Evolutionary conservation across 92 coral and sea anemone genomes (phyloP).

Genomic region (Palythoa heliodiscus): DNA sequence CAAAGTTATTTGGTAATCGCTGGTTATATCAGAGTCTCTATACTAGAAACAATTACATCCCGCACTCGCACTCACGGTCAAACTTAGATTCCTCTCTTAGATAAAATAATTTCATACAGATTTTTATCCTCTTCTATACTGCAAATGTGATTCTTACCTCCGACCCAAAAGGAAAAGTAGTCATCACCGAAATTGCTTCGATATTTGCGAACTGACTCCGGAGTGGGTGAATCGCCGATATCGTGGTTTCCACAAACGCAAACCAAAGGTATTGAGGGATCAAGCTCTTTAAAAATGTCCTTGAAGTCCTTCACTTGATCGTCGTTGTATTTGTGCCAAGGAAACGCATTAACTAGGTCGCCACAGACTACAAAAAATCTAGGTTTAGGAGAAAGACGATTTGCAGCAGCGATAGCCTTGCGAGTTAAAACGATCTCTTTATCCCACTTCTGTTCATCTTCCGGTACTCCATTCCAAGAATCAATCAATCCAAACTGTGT

Average conservation of each 20-base stretch:
- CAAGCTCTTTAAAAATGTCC: constrained; percentile 82
- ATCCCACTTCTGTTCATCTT: constrained; percentile 83
- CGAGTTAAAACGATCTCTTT: constrained; percentile 80
- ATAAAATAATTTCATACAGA: not conserved
- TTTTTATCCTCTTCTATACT: not conserved
- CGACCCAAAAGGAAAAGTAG: constrained; percentile 95
- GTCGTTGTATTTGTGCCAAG: constrained; percentile 77
- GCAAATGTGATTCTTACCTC: constrained; percentile 71
- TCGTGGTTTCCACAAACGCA: constrained; percentile 99
- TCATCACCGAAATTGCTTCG: constrained; percentile 92
- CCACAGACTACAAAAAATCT: constrained; percentile 98
- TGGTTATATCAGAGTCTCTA: not conserved
- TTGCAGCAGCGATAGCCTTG: constrained; percentile 84
- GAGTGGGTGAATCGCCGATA: constrained; percentile 89
- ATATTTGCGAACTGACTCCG: constrained; percentile 76
- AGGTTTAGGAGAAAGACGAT: constrained; percentile 87
- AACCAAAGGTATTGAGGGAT: constrained; percentile 85
- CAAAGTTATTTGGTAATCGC: not conserved
- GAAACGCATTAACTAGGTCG: constrained; percentile 95
- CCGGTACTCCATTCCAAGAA: constrained; percentile 88
- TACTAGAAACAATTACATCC: not conserved
- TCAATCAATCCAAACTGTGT: constrained; percentile 95
- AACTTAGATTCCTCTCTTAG: not conserved
- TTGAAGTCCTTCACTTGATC: constrained; percentile 91
- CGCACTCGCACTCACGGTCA: not conserved